These are phyloP conservation scores for Autographa pulchrina DNA, from an alignment of 2,888 invertebrate genomes.

Conservation along the genomic window DNA sequence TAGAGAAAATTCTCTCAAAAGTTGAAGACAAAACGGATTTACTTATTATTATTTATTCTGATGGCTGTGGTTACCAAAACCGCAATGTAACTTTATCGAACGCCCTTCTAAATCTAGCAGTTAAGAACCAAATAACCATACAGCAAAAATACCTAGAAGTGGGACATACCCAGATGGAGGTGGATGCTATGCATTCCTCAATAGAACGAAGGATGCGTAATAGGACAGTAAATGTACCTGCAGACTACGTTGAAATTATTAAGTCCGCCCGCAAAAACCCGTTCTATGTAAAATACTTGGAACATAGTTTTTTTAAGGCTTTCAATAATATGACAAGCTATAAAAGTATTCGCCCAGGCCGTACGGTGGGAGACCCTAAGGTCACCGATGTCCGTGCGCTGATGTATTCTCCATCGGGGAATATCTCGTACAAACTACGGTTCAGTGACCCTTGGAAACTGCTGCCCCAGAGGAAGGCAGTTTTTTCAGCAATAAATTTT, in stretches of 20 bases:
- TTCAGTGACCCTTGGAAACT: slow-evolving; percentile 29
- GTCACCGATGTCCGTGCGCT: slow-evolving; percentile 31
- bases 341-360: slow-evolving; percentile 9
- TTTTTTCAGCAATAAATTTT: background rate
- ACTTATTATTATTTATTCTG: slow-evolving; percentile 27
- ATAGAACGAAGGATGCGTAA: slow-evolving; percentile 19
- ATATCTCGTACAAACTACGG: slow-evolving; percentile 34
- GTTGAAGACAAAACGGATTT: slow-evolving; percentile 7
- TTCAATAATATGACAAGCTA: slow-evolving; percentile 16
- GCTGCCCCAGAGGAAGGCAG: slow-evolving; percentile 32
- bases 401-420: slow-evolving; percentile 19
- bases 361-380: slow-evolving; percentile 17
- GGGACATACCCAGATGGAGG: slow-evolving; percentile 24
- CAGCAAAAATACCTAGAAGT: slow-evolving; percentile 21
- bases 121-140: slow-evolving; percentile 16
- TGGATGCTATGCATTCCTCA: slow-evolving; percentile 22
- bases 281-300: slow-evolving; percentile 30
- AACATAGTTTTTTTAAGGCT: slow-evolving; percentile 29
- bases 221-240: slow-evolving; percentile 31
- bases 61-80: slow-evolving; percentile 33
- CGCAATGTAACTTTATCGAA: slow-evolving; percentile 28
- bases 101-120: slow-evolving; percentile 13
- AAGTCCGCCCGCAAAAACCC: slow-evolving; percentile 21
- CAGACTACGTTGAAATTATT: slow-evolving; percentile 30
- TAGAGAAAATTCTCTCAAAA: slow-evolving; percentile 16